Evolutionary conservation across 2,797 vertebrate genomes (phyloP).

Genomic region (Anolis apletophallus): DNA sequence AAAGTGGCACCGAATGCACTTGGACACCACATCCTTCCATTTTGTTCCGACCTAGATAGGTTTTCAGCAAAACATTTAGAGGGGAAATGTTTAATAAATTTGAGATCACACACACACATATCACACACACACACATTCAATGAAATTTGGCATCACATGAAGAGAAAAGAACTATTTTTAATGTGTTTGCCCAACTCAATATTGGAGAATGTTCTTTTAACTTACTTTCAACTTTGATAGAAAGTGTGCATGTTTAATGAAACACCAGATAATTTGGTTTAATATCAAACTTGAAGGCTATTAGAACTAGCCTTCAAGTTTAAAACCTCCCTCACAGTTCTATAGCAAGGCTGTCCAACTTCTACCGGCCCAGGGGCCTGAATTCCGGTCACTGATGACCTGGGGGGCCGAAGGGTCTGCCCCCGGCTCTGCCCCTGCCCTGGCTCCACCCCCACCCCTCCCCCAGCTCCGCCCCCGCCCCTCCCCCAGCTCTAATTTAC

Average conservation of each 20-base stretch:
- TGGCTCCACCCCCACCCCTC: too few relatives aligned
- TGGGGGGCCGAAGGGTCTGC: too few relatives aligned
- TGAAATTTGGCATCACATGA: neutral
- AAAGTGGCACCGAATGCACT: constrained; percentile 95
- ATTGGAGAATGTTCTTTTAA: neutral
- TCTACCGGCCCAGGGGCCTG: too few relatives aligned
- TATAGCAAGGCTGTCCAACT: too few relatives aligned
- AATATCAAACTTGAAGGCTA: neutral
- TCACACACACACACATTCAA: neutral
- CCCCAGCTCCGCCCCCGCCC: too few relatives aligned
- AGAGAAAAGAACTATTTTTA: neutral
- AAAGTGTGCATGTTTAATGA: neutral
- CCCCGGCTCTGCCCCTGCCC: too few relatives aligned
- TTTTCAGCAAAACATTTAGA: neutral
- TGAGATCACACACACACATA: too few relatives aligned
- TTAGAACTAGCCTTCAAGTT: too few relatives aligned
- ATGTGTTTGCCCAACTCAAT: neutral
- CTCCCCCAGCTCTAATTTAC: too few relatives aligned
- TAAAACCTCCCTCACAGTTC: too few relatives aligned
- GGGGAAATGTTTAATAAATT: neutral
- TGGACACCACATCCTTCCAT: constrained; percentile 96
- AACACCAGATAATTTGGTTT: neutral
- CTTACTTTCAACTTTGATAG: neutral
- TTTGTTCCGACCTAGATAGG: constrained; percentile 86
- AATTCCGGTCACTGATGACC: too few relatives aligned